Percentiles rank a stretch among this genome's conserved stretches.
Evolutionary conservation across 2,113 vertebrate species (phyloP).

Genomic region (Leucopsar rothschildi): DNA sequence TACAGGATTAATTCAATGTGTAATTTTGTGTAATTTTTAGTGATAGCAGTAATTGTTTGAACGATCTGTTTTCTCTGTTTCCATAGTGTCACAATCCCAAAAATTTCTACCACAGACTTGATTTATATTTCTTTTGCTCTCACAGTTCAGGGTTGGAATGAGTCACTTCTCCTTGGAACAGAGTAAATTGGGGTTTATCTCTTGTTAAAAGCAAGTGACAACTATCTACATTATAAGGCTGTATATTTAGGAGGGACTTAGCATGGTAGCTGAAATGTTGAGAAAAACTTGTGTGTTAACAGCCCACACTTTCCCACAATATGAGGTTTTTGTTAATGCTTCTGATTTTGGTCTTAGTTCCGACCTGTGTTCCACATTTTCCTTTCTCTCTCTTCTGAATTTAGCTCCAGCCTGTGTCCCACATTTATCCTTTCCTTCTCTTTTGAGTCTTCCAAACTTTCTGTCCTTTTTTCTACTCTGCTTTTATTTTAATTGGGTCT

Average conservation of each 20-base stretch:
- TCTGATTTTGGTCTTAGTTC: not conserved
- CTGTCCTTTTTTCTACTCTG: not conserved
- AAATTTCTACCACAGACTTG: not conserved
- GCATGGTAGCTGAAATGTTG: not conserved
- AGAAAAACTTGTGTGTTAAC: not conserved
- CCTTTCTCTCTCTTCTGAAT: not conserved
- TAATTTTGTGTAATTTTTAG: not conserved
- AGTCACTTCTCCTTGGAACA: not conserved
- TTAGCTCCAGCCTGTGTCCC: not conserved
- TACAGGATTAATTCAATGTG: not conserved
- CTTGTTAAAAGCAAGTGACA: not conserved
- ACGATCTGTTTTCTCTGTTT: not conserved
- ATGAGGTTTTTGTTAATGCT: not conserved
- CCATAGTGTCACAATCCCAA: not conserved
- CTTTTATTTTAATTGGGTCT: slow-evolving; percentile 37
- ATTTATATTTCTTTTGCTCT: not conserved
- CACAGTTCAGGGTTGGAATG: not conserved
- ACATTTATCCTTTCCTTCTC: not conserved
- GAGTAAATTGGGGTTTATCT: not conserved
- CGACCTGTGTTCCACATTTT: not conserved
- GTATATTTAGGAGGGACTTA: not conserved
- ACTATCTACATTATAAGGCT: not conserved
- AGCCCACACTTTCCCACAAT: not conserved
- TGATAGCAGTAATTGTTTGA: not conserved
- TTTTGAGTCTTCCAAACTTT: not conserved